phyloP scores from a whole-genome alignment of 2,888 invertebrate genomes.

The Acronicta leporina region DNA sequence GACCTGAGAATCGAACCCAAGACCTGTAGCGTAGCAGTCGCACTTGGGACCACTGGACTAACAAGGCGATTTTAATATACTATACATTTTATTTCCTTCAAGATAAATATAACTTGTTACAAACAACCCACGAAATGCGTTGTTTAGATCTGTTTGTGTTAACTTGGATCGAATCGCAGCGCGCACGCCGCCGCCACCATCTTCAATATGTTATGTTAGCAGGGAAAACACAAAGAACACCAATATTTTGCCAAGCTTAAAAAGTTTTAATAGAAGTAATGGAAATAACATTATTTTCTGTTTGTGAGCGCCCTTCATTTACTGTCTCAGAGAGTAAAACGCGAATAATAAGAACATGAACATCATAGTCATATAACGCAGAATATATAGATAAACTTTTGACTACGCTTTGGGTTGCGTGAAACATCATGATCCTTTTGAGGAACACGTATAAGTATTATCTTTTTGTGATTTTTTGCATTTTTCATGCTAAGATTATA shows the following conservation, averaged over 20 bases:
- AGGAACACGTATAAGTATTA: conserved; percentile 10
- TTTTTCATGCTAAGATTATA: no score
- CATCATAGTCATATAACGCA: conserved; percentile 12
- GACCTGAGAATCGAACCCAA: no score
- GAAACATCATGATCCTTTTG: conserved; percentile 5
- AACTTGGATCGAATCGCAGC: conserved; percentile 23
- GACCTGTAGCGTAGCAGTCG: no score
- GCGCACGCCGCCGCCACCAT: conserved; percentile 12
- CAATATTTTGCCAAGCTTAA: conserved; percentile 60
- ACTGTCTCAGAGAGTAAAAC: conserved; percentile 17
- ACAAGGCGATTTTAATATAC: no score
- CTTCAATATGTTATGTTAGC: conserved; percentile 38
- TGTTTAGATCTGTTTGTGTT: conserved; percentile 42
- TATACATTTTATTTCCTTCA: neutral
- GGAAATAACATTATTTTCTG: conserved; percentile 50
- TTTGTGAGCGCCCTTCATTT: conserved; percentile 20
- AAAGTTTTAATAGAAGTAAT: conserved; percentile 66
- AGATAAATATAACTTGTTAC: conserved; percentile 29
- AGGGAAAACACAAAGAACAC: conserved; percentile 36
- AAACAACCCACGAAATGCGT: conserved; percentile 37
- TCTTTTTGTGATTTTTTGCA: no score
- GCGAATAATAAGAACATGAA: conserved; percentile 10
- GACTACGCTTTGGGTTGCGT: conserved; percentile 22
- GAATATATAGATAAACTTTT: conserved; percentile 42
- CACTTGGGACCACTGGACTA: no score